Evolutionary conservation across 1,140 invertebrate species (phyloP), one percentile per base, ranked within the genome.

Genomic region (Drosophila auraria): DNA sequence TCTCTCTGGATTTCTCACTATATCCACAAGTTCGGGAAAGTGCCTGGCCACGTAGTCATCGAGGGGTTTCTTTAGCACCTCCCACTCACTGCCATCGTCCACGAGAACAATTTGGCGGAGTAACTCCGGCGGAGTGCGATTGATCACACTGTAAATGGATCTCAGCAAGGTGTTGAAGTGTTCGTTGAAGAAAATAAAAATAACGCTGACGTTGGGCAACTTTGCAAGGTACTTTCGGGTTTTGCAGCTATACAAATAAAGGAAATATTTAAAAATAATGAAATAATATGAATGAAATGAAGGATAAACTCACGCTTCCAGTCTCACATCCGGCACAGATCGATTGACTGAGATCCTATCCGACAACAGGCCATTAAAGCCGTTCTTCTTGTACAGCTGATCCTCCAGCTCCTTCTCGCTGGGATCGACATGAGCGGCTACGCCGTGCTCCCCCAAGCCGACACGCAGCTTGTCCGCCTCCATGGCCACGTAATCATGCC

Each of bases 161-260:
- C 98, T 94, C 7, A 99, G 93, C 25, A 99, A 92, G 3, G 97
- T 97, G 62, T 96, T 96, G 95, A 96, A 97, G 93, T 98, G 97
- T 93, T 98, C 98, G 91, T 98, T 98, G 93, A 98, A 97, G 93
- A 99, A 99, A 23, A 98, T 98, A 36, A 99, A 96, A 50, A 99
- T 95, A 8, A 99, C 95, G 93, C 97, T 96, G 33, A 96, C 97
- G 20, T 95, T 96, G 1, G 97, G 97, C 50, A 99, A 92, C 17
- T 95, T 94, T 50, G 94, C 94, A 61, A 96, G 93, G 83, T 99
- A 99, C 68, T 95, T 95, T 78, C 96, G 95, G 30, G 94, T 95
- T 71, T 95, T 95, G 92, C 98, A 98, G n/a, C 95, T 92, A 93
- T 56, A 97, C 95, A 92, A 25, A 53, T 3, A 45, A 33, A 0